Evolutionary conservation across 2,113 vertebrate species (phyloP).

Genomic region (Plestiodon gilberti): DNA sequence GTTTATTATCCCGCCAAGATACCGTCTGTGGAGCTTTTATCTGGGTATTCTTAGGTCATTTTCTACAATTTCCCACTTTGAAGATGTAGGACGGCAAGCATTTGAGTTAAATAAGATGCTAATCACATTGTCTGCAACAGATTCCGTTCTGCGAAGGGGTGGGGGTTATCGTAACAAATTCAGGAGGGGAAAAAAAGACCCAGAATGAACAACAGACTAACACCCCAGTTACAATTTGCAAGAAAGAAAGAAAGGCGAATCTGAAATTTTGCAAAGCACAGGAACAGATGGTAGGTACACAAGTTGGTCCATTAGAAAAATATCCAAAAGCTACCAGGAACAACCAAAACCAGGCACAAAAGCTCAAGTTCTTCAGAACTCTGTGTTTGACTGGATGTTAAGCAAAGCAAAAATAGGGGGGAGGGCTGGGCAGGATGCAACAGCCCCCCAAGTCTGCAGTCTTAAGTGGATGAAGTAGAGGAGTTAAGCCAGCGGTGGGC

Average conservation of each 20-base stretch:
- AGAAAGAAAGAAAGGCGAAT: not conserved
- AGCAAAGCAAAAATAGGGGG: too few relatives aligned
- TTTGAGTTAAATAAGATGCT: constrained; percentile 15
- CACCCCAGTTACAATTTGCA: too few relatives aligned
- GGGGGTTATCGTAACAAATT: not conserved
- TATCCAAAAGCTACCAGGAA: too few relatives aligned
- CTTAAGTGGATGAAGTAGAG: too few relatives aligned
- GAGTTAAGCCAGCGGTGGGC: too few relatives aligned
- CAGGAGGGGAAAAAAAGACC: not conserved
- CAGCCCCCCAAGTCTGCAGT: too few relatives aligned
- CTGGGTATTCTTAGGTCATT: constrained; percentile 10
- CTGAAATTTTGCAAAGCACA: not conserved
- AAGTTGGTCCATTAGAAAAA: too few relatives aligned
- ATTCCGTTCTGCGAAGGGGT: not conserved
- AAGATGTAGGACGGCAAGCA: not conserved
- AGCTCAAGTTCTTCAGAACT: too few relatives aligned
- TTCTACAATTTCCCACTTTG: constrained; percentile 21
- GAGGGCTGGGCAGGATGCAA: too few relatives aligned
- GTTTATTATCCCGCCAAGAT: not conserved
- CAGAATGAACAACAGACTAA: not conserved
- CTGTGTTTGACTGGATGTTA: too few relatives aligned
- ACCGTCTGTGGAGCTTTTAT: not conserved
- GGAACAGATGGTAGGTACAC: too few relatives aligned
- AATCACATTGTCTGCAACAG: not conserved
- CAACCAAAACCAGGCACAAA: too few relatives aligned